Evolutionary conservation across 2,797 vertebrate genomes (phyloP).

Genomic region (Eleutherodactylus coqui): DNA sequence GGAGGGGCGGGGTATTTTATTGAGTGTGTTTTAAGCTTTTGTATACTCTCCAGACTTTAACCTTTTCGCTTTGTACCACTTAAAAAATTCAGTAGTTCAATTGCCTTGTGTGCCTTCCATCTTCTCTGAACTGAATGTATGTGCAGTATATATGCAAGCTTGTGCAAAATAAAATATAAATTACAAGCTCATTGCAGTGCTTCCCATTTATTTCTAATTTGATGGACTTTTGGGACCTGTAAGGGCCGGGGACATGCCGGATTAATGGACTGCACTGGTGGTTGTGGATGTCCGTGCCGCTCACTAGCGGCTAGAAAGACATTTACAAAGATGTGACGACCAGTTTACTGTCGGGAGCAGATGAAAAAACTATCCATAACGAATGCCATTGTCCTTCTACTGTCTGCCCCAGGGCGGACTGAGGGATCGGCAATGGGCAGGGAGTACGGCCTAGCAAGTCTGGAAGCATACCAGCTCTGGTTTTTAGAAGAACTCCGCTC

Average conservation of each 20-base stretch:
- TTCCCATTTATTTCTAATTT: constrained; percentile 68
- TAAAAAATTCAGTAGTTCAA: constrained; percentile 96
- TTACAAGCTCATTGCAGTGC: constrained; percentile 81
- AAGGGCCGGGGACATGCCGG: neutral
- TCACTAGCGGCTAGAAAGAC: neutral
- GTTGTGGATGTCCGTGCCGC: neutral
- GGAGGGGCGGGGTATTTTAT: constrained; percentile 74
- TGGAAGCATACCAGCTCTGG: too few species aligned
- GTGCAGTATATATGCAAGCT: constrained; percentile 99
- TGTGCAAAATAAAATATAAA: constrained; percentile 98
- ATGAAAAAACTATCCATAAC: neutral
- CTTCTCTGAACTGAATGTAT: constrained; percentile 99
- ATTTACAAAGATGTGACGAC: neutral
- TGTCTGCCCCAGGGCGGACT: neutral
- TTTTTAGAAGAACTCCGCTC: too few species aligned
- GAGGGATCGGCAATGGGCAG: too few species aligned
- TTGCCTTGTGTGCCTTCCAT: constrained; percentile 99
- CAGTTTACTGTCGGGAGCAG: neutral
- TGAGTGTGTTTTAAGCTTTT: constrained; percentile 92
- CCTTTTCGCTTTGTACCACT: constrained; percentile 95
- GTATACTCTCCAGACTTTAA: constrained; percentile 90
- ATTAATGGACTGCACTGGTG: neutral
- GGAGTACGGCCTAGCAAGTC: too few species aligned
- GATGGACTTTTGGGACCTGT: neutral
- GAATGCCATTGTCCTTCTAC: neutral